phyloP scores from a whole-genome alignment of 2,888 invertebrate genomes.

The Zelleria hepariella region DNA sequence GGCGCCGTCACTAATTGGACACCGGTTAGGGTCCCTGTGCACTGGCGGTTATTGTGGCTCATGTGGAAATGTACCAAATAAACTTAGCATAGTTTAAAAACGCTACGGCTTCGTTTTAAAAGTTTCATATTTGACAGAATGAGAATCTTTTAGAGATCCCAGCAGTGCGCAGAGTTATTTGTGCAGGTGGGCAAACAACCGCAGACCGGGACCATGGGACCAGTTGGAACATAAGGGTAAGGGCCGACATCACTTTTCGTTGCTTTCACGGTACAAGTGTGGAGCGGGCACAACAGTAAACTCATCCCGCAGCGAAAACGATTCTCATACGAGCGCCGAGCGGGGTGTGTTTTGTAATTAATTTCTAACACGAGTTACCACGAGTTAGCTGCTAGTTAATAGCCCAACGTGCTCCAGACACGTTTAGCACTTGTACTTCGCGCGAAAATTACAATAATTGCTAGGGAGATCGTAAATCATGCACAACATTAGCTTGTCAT shows the following conservation, averaged over 20 bases:
- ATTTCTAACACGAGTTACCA: neutral
- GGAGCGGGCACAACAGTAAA: too few relatives aligned
- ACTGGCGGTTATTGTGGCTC: neutral
- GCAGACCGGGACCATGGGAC: too few relatives aligned
- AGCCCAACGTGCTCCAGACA: neutral
- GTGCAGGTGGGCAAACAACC: too few relatives aligned
- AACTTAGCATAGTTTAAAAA: too few relatives aligned
- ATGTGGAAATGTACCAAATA: neutral
- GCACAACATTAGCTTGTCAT: neutral
- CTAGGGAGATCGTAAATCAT: neutral
- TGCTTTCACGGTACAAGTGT: too few relatives aligned
- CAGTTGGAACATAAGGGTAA: too few relatives aligned
- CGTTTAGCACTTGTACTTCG: neutral
- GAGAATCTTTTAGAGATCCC: too few relatives aligned
- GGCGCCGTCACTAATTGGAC: conserved; percentile 19
- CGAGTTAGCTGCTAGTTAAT: neutral
- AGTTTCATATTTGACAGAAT: too few relatives aligned
- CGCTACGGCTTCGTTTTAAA: too few relatives aligned
- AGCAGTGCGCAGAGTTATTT: too few relatives aligned
- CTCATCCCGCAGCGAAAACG: neutral
- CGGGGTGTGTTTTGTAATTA: neutral
- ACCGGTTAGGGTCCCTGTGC: neutral
- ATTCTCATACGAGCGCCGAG: neutral
- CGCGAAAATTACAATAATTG: neutral
- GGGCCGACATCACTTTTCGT: too few relatives aligned